Percentiles rank a stretch among this genome's conserved stretches.
These are phyloP conservation scores for Antennarius maculatus DNA, from an alignment of 2,797 vertebrate species.

Conservation along the genomic window DNA sequence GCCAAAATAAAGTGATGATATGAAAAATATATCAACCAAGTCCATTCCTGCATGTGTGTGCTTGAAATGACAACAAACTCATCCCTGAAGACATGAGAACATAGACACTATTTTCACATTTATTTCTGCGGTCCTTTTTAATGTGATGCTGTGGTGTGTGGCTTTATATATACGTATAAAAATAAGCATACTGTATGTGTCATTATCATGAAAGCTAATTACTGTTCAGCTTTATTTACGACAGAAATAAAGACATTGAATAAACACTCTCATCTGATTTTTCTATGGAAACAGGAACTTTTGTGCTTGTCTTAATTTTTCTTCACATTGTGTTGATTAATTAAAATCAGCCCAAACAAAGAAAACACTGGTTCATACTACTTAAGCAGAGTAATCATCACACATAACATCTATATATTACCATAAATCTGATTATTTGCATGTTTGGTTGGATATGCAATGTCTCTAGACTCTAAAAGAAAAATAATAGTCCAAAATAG, in stretches of 20 bases:
- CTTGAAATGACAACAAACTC: neutral
- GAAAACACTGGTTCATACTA: too few species aligned
- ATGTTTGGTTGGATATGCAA: too few species aligned
- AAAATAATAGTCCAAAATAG: too few species aligned
- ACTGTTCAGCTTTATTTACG: constrained; percentile 34
- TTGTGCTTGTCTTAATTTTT: neutral
- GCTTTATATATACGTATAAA: constrained; percentile 26
- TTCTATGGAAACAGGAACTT: constrained; percentile 1
- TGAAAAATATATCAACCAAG: neutral
- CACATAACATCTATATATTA: too few species aligned
- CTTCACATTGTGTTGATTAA: too few species aligned
- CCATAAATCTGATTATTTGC: too few species aligned
- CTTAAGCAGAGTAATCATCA: too few species aligned
- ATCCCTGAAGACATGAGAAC: neutral
- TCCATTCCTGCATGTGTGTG: constrained; percentile 1
- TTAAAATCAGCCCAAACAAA: too few species aligned
- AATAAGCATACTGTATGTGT: constrained; percentile 12
- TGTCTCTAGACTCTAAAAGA: too few species aligned
- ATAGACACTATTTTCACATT: neutral
- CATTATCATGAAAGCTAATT: constrained; percentile 14
- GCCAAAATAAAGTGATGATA: neutral
- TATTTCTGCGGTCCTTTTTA: constrained; percentile 8
- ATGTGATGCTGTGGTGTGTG: constrained; percentile 30
- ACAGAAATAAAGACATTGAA: constrained; percentile 26
- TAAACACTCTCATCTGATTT: neutral